These are phyloP conservation scores for Potamarius usumacintae DNA, from an alignment of 2,113 vertebrate genomes.

Conservation along the genomic window DNA sequence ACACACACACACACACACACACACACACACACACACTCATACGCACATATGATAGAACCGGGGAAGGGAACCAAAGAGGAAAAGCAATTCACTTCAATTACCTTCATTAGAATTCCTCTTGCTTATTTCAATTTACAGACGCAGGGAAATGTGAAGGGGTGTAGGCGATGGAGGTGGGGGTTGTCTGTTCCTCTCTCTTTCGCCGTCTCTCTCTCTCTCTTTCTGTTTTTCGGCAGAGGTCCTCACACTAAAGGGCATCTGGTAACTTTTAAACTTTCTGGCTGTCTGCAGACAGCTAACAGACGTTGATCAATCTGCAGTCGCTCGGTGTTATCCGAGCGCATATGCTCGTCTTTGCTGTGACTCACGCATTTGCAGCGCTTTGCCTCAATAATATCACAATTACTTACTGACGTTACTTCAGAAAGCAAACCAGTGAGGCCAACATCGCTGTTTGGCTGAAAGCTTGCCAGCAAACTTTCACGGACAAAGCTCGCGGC, in stretches of 20 bases:
- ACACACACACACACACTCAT: conserved; percentile 53
- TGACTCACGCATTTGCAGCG: not conserved
- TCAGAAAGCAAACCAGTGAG: not conserved
- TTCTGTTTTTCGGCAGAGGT: not conserved
- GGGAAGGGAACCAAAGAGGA: conserved; percentile 12
- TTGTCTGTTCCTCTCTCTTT: not conserved
- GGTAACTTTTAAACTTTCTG: conserved; percentile 38
- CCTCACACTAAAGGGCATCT: conserved; percentile 24
- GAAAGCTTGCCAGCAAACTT: not conserved
- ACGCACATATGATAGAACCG: conserved; percentile 29
- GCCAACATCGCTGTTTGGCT: not conserved
- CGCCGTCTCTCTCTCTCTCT: not conserved
- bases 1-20: conserved; percentile 45
- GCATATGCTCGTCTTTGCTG: not conserved
- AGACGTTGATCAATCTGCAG: conserved; percentile 7
- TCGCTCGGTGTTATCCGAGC: not conserved
- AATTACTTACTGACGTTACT: not conserved
- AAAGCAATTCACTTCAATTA: conserved; percentile 43
- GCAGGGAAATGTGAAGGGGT: conserved; percentile 10
- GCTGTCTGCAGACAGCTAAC: conserved; percentile 19
- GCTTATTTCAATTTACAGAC: conserved; percentile 48
- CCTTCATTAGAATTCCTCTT: conserved; percentile 47
- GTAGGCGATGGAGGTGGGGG: too few species aligned
- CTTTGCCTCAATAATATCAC: not conserved
- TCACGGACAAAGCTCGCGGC: not conserved